These are phyloP conservation scores for Drosophila malerkotliana DNA, from an alignment of 1,140 invertebrate species.

Conservation along the genomic window DNA sequence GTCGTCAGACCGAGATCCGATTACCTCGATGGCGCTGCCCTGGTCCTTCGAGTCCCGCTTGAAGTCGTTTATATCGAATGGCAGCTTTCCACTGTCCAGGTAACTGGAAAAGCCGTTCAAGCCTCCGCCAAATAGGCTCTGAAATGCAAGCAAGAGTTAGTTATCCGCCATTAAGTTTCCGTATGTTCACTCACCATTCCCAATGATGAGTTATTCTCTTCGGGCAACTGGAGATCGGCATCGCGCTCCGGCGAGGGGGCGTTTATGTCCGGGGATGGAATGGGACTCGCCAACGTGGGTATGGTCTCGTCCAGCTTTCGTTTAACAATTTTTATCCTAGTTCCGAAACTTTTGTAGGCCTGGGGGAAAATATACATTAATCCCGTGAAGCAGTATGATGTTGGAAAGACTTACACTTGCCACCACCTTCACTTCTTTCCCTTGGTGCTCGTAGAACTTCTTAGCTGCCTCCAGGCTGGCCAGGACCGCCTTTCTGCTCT, in stretches of 20 bases:
- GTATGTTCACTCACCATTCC: constrained; percentile 45
- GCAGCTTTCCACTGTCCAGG: constrained; percentile 74
- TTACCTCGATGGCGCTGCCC: constrained; percentile 85
- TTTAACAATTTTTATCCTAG: constrained; percentile 92
- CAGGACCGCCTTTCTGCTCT: constrained; percentile 90
- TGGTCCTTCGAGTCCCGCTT: constrained; percentile 69
- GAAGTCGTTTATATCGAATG: constrained; percentile 83
- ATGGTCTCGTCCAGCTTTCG: constrained; percentile 92
- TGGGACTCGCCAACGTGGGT: constrained; percentile 87
- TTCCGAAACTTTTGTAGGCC: constrained; percentile 97
- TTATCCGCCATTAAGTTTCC: not conserved
- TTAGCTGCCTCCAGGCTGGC: constrained; percentile 91
- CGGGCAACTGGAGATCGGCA: constrained; percentile 90
- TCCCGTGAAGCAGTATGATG: no score
- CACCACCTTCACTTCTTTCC: constrained; percentile 96
- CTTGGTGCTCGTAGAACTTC: constrained; percentile 94
- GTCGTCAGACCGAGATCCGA: constrained; percentile 83
- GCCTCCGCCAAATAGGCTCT: constrained; percentile 70
- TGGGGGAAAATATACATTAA: constrained; percentile 69
- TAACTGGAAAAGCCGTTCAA: constrained; percentile 79
- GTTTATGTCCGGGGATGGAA: constrained; percentile 91
- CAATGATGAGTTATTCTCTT: constrained; percentile 69
- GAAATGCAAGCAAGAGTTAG: not conserved
- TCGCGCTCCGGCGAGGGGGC: constrained; percentile 93
- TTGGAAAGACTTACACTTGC: constrained; percentile 90